These are phyloP conservation scores for Plestiodon gilberti DNA, from an alignment of 2,113 vertebrate species.

Conservation along the genomic window DNA sequence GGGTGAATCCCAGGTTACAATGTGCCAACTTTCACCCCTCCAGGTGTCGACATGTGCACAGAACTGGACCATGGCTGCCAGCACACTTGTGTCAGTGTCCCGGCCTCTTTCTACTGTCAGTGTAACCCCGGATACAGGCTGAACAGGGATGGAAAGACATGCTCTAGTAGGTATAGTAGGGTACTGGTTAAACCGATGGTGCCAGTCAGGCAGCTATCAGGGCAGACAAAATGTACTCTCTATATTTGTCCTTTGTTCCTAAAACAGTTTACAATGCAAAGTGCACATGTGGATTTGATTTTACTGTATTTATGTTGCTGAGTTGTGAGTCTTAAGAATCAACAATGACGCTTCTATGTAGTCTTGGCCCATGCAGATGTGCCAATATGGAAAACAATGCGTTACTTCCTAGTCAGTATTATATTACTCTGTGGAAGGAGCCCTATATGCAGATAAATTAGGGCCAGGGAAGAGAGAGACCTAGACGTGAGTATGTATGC, in stretches of 20 bases:
- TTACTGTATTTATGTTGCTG: background rate
- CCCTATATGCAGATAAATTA: background rate
- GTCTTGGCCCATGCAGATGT: background rate
- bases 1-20: fast-evolving
- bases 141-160: slow-evolving; percentile 85
- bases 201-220: background rate
- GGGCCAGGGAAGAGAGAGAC: background rate
- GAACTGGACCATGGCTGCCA: slow-evolving; percentile 88
- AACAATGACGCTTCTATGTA: background rate
- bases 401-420: background rate
- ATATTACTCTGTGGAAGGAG: background rate
- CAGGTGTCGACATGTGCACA: slow-evolving; percentile 86
- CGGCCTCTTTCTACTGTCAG: slow-evolving; percentile 85
- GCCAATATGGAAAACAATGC: background rate
- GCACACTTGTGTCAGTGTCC: slow-evolving; percentile 87
- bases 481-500: background rate
- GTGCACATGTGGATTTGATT: background rate
- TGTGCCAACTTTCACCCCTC: slow-evolving; percentile 40
- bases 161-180: slow-evolving; percentile 74
- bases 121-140: slow-evolving; percentile 88
- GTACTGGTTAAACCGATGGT: background rate
- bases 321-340: background rate
- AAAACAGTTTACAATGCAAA: background rate
- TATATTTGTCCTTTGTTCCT: no score
- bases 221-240: background rate